Percentiles rank a stretch among this genome's conserved stretches.
Conservation (phyloP, 2,797 vertebrate species). For the Myripristis jacobus region DNA sequence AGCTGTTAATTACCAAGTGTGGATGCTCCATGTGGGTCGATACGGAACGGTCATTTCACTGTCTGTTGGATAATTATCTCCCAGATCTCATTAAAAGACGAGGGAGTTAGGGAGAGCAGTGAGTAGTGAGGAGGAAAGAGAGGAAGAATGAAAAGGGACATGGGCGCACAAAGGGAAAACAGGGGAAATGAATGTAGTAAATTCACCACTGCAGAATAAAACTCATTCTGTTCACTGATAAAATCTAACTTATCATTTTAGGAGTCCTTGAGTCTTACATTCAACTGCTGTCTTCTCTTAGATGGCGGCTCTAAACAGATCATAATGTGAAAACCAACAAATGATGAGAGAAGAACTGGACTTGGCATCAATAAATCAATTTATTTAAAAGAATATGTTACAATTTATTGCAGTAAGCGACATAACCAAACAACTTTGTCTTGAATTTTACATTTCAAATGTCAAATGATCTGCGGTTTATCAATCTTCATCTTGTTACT, state of each 20-base stretch:
- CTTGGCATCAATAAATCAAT: slow-evolving; percentile 92
- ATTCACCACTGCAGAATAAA: slow-evolving; percentile 31
- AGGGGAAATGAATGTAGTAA: not conserved
- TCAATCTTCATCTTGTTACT: slow-evolving; percentile 38
- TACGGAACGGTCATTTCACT: slow-evolving; percentile 46
- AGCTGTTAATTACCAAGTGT: slow-evolving; percentile 68
- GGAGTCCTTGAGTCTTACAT: not conserved
- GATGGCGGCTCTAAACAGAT: not conserved
- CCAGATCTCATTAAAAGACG: slow-evolving; percentile 72
- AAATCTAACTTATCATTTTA: slow-evolving; percentile 4
- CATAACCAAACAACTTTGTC: slow-evolving; percentile 83
- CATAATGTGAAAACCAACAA: not conserved
- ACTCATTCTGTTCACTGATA: not conserved
- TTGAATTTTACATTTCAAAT: slow-evolving; percentile 69
- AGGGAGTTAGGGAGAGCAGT: slow-evolving; percentile 10
- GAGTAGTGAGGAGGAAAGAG: not conserved
- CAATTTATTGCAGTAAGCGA: slow-evolving; percentile 95
- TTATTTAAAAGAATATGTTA: slow-evolving; percentile 99
- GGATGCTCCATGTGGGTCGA: slow-evolving; percentile 59
- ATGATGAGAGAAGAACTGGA: not conserved
- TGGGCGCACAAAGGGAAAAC: slow-evolving; percentile 14
- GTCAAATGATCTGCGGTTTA: slow-evolving; percentile 49
- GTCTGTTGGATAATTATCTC: slow-evolving; percentile 71
- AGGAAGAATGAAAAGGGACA: slow-evolving; percentile 32
- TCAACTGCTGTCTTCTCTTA: not conserved